A percentile compares a stretch with the other conserved stretches of the same genome.
phyloP scores from a whole-genome alignment of 2,113 vertebrate genomes.

The Cavia aperea region DNA sequence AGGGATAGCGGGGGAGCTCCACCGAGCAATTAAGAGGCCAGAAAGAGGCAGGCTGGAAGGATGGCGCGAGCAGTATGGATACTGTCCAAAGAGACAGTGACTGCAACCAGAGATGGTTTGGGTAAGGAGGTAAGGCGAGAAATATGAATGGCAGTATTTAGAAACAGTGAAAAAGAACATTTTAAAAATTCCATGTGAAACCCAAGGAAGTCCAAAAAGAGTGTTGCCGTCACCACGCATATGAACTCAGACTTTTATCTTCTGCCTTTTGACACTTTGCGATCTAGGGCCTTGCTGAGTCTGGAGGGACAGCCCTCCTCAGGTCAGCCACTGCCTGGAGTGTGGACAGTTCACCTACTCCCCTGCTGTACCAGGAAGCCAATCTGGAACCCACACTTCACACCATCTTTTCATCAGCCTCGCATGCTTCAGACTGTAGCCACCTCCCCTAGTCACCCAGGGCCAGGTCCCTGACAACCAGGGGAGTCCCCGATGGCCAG shows the following conservation, averaged over 20 bases:
- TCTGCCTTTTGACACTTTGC: not conserved
- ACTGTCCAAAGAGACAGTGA: not conserved
- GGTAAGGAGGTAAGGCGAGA: not conserved
- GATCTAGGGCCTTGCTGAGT: not conserved
- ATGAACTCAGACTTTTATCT: not conserved
- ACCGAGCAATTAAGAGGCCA: not conserved
- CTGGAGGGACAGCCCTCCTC: not conserved
- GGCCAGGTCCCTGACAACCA: not conserved
- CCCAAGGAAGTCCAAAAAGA: not conserved
- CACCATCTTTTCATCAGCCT: not conserved
- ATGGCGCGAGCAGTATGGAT: not conserved
- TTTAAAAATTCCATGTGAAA: not conserved
- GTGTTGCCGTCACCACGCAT: not conserved
- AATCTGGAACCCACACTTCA: not conserved
- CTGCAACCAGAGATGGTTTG: not conserved
- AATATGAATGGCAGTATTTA: not conserved
- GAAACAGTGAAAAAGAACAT: not conserved
- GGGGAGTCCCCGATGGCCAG: rapidly evolving
- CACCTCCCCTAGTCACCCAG: not conserved
- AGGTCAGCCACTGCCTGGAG: not conserved
- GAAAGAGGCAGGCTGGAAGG: not conserved
- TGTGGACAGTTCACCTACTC: not conserved
- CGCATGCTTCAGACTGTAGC: too few species aligned
- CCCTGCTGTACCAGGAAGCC: not conserved
- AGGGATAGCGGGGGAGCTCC: too few species aligned